A percentile compares a stretch with the other conserved stretches of the same genome.
phyloP scores from a whole-genome alignment of 2,797 vertebrate genomes.

The Ctenosaura bakeri region DNA sequence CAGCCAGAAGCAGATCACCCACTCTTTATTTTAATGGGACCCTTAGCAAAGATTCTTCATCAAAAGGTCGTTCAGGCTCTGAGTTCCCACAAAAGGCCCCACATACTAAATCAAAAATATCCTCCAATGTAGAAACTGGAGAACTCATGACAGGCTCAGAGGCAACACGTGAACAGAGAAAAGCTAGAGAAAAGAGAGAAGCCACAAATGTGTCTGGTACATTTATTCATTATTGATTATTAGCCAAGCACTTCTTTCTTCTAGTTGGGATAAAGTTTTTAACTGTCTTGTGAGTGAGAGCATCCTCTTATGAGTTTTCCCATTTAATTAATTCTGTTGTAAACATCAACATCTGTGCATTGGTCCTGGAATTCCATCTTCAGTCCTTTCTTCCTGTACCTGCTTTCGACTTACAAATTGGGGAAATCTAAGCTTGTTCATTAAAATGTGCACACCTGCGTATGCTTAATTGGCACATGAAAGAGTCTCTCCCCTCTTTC shows the following conservation, averaged over 20 bases:
- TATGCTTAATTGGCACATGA: background rate
- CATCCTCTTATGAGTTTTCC: background rate
- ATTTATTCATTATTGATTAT: background rate
- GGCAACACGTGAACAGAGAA: background rate
- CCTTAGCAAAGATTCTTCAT: background rate
- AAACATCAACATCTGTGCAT: background rate
- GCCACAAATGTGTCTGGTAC: background rate
- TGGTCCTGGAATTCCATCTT: background rate
- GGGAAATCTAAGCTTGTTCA: background rate
- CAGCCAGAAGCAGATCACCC: background rate
- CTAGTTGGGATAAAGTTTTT: background rate
- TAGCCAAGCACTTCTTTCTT: background rate
- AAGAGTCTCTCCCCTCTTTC: too few species aligned
- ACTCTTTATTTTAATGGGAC: background rate
- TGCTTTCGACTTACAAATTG: background rate
- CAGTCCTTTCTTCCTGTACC: background rate
- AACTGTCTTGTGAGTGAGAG: background rate
- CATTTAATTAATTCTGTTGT: background rate
- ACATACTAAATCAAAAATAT: background rate
- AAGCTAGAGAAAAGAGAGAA: background rate
- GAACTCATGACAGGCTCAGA: background rate
- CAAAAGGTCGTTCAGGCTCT: background rate
- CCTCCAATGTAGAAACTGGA: background rate
- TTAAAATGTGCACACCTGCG: background rate
- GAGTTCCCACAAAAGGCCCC: background rate